These are phyloP conservation scores for Orthosia gracilis DNA, from an alignment of 2,888 invertebrate species.

Conservation along the genomic window DNA sequence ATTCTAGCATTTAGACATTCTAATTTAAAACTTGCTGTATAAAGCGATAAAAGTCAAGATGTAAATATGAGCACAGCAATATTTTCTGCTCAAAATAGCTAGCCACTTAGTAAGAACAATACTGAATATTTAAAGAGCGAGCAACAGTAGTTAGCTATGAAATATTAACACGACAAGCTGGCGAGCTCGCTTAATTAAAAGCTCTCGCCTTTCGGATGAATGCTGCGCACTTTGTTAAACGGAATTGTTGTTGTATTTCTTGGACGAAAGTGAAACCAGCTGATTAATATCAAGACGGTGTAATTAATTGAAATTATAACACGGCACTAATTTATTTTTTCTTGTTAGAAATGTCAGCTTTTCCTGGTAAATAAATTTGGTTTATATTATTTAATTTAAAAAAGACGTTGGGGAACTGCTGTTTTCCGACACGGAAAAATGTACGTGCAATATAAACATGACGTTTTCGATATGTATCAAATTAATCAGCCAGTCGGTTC, in stretches of 20 bases:
- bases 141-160: conserved; percentile 48
- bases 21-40: not conserved
- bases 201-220: conserved; percentile 44
- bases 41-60: not conserved
- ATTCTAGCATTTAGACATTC: not conserved
- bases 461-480: not conserved
- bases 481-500: too few species aligned
- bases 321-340: not conserved
- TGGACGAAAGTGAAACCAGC: conserved; percentile 26
- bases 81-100: conserved; percentile 18
- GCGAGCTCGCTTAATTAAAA: conserved; percentile 69
- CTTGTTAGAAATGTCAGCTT: conserved; percentile 1
- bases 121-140: conserved; percentile 43
- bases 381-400: not conserved
- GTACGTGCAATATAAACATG: not conserved
- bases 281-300: conserved; percentile 14
- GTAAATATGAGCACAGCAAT: not conserved
- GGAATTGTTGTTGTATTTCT: conserved; percentile 24
- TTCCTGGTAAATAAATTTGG: not conserved
- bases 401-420: not conserved
- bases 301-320: conserved; percentile 36
- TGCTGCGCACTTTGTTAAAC: conserved; percentile 35
- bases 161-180: conserved; percentile 63
- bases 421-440: not conserved
- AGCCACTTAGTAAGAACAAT: conserved; percentile 37